Base-by-base conservation (phyloP, 2,888 invertebrate genomes). In the Caenorhabditis sp. region DNA sequence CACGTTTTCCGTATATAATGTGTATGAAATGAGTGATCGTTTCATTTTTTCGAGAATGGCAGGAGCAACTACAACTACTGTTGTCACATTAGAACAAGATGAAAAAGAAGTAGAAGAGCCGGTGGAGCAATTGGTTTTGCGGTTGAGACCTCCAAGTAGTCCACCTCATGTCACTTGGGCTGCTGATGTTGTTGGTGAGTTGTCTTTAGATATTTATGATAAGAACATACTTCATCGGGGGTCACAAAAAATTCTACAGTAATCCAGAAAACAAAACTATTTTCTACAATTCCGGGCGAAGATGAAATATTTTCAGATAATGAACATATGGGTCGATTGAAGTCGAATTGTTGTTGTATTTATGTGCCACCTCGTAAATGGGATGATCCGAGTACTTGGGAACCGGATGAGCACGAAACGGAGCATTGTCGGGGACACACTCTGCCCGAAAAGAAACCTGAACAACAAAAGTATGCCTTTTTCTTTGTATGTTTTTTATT, bases 291-390 rank as follows among this genome's bases (percentile, higher is more conserved):
- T n/a, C 6, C 4, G 17, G 17, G 23, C n/a, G 53, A 10, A n/a
- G 21, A 53, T 3, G 37, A 43, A 58, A 21, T 21, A 6, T 31
- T 57, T 75, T n/a, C 68, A 81, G 93, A 83, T 94, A 95, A 88
- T 94, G 95, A 1, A 92, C 94, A 83, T 66, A 72, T 85, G 74
- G 87, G 87, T 57, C 81, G 88, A 21, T 67, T 83, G 66, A 88
- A 87, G 78, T 87, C 87, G 24, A 86, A 85, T 74, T 88, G 88
- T 76, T 88, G 88, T 77, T 88, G 88, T 73, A 88, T 88, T 78
- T 88, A 88, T 71, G 84, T 84, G 60, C 83, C 83, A 24, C 84
- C 86, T 21, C 81, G 87, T 27, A 81, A 83, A 66, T 86, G 87
- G 82, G 85, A 87, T 65, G 83, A 87, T 72, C 84, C 84, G 37